Evolutionary conservation across 1,140 invertebrate genomes (phyloP), one percentile per base, ranked within the genome.

Genomic region (Papilio xuthus): DNA sequence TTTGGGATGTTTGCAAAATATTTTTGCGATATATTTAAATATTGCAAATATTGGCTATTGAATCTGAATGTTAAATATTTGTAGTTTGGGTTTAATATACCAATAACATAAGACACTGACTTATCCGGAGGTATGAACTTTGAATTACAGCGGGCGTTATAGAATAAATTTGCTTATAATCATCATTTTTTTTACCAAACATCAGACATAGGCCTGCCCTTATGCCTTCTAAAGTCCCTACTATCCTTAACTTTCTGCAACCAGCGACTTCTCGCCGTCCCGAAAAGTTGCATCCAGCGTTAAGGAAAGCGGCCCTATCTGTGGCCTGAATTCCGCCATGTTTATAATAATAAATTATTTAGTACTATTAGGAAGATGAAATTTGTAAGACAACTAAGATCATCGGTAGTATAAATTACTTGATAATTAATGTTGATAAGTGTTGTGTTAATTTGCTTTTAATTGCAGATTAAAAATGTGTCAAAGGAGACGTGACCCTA

Each of bases 401-500:
- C n/a, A n/a, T 60, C 23, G 23, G 23, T 13, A 63, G 56, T 23
- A n/a, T 60, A 7, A 60, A 26, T 60, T 26, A 60, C 20, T 67
- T 1, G 9, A 6, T 63, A 13, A 63, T 13, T 26, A 60, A 9
- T 63, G 4, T 26, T 15, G 20, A 37, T 69, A 69, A 69, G 67
- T 12, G 28, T 69, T 37, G 26, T 28, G 70, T 72, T 72, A 44
- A 72, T 72, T 23, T n/a, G 70, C 26, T 2, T 72, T 72, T 72
- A 72, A 72, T 72, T 44, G 70, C 20, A 26, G 70, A 23, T 47
- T 42, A 26, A 72, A 44, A 72, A 28, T 44, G 70, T 42, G 20
- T 26, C 70, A 23, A 47, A 47, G 13, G 37, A 26, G 41, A 72
- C 70, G 70, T 72, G 70, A 72, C 70, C 37, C n/a, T 42, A 72